phyloP scores from a whole-genome alignment of 2,888 invertebrate genomes.

The Sussaba pulchella region DNA sequence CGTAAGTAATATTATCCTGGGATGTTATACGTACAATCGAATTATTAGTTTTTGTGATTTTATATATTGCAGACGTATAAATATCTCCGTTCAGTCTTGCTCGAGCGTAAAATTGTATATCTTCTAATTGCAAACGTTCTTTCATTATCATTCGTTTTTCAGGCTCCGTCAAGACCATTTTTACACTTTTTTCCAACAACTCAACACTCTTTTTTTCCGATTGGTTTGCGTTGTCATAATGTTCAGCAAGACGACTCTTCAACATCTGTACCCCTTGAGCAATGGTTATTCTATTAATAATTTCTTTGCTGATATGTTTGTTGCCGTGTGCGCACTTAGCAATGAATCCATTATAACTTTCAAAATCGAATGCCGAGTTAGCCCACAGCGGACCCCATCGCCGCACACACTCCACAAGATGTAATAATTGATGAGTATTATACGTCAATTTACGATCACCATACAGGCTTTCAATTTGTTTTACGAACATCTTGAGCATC shows the following conservation, averaged over 20 bases:
- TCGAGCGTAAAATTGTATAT: conserved; percentile 35
- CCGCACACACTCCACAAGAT: conserved; percentile 61
- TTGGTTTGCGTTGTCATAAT: conserved; percentile 9
- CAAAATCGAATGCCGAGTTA: conserved; percentile 68
- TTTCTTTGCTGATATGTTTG: conserved; percentile 62
- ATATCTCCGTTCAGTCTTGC: conserved; percentile 49
- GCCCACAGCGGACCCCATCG: conserved; percentile 70
- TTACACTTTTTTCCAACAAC: conserved; percentile 18
- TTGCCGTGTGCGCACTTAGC: conserved; percentile 64
- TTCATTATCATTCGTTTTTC: not conserved
- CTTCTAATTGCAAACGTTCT: conserved; percentile 22
- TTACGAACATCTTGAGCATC: conserved; percentile 66
- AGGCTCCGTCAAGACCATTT: not conserved
- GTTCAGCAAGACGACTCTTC: conserved; percentile 43
- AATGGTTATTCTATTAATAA: conserved; percentile 62
- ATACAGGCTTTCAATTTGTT: conserved; percentile 62
- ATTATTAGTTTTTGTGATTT: conserved; percentile 53
- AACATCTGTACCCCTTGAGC: conserved; percentile 63
- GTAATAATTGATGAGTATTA: conserved; percentile 71
- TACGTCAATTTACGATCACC: conserved; percentile 63
- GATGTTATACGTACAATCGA: conserved; percentile 25
- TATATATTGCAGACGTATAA: conserved; percentile 54
- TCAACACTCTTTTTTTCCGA: conserved; percentile 27
- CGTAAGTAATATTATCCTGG: conserved; percentile 41
- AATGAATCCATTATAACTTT: conserved; percentile 68